phyloP scores from a whole-genome alignment of 2,113 vertebrate species.

The Cryptomyrus ogoouensis region DNA sequence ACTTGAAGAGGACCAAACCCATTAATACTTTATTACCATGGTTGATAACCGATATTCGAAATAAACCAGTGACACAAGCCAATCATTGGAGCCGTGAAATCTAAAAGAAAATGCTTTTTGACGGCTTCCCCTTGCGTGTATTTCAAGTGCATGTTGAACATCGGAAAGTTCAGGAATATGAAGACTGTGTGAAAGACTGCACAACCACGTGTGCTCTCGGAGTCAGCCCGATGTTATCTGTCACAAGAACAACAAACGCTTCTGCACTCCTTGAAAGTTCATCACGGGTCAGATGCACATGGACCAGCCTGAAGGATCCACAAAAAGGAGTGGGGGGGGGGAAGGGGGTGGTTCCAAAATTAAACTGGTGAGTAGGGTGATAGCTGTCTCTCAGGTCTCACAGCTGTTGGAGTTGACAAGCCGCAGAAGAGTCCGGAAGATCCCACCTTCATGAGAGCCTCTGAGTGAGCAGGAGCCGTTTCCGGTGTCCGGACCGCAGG shows the following conservation, averaged over 20 bases:
- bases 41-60: not conserved
- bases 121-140: not conserved
- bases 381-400: constrained; percentile 28
- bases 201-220: not conserved
- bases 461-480: constrained; percentile 12
- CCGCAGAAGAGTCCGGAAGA: constrained; percentile 43
- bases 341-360: constrained; percentile 12
- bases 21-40: constrained; percentile 8
- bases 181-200: not conserved
- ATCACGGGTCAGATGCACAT: constrained; percentile 27
- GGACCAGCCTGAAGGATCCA: constrained; percentile 23
- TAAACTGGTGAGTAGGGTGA: constrained; percentile 1
- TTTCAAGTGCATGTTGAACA: not conserved
- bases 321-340: not conserved
- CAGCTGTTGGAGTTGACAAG: constrained; percentile 48
- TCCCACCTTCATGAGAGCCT: constrained; percentile 40
- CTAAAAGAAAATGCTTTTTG: not conserved
- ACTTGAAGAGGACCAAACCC: not conserved
- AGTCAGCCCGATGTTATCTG: constrained; percentile 45
- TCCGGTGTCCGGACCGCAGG: constrained; percentile 33
- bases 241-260: constrained; percentile 34
- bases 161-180: not conserved
- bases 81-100: not conserved
- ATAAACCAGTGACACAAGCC: not conserved
- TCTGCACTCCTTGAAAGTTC: constrained; percentile 18